phyloP scores from a whole-genome alignment of 2,113 vertebrate genomes.

The Crypturellus undulatus region DNA sequence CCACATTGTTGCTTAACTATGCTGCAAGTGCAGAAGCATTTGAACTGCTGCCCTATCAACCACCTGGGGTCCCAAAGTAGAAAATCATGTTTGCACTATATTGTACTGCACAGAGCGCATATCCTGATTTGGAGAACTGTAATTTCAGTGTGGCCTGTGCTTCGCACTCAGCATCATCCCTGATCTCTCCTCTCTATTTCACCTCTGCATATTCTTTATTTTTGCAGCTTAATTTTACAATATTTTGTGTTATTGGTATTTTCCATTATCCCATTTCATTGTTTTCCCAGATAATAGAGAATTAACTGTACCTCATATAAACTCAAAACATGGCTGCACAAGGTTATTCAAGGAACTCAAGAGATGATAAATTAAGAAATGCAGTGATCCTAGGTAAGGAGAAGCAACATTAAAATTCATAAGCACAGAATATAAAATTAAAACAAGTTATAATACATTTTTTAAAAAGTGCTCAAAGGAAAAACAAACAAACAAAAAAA shows the following conservation, averaged over 20 bases:
- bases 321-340: constrained; percentile 73
- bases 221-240: background rate
- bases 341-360: constrained; percentile 71
- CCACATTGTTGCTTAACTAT: background rate
- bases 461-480: background rate
- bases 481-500: background rate
- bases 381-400: constrained; percentile 68
- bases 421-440: constrained; percentile 45
- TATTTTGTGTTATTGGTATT: constrained; percentile 8
- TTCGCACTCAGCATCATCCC: background rate
- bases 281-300: constrained; percentile 69
- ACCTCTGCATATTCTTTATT: background rate
- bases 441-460: constrained; percentile 47
- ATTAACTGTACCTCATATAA: constrained; percentile 68
- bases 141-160: background rate
- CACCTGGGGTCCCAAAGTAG: background rate
- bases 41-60: background rate
- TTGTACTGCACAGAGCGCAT: background rate
- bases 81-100: background rate
- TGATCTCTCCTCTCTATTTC: background rate
- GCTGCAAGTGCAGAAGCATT: background rate
- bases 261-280: constrained; percentile 60
- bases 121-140: background rate
- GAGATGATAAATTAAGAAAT: constrained; percentile 72
- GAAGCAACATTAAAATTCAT: constrained; percentile 46